Conservation (phyloP, 2,113 vertebrate species). For the Psittacara wagleri region DNA sequence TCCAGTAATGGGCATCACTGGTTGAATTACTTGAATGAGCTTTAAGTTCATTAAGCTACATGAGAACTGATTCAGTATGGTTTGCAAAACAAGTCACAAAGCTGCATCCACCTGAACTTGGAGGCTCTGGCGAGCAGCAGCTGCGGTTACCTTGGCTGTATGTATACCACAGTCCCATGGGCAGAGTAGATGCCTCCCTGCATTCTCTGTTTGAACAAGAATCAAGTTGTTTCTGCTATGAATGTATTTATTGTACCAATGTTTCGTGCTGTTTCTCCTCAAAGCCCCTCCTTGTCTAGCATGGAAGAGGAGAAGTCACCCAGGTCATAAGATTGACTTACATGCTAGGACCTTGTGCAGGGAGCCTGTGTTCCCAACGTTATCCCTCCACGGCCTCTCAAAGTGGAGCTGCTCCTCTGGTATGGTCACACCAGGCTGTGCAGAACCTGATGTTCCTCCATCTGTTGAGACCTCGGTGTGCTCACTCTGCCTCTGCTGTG, state of each 20-base stretch:
- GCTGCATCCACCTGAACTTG: not conserved
- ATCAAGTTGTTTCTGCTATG: conserved; percentile 73
- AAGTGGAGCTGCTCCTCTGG: not conserved
- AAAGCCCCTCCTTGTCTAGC: not conserved
- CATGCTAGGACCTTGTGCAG: not conserved
- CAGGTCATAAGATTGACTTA: not conserved
- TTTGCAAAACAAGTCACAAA: not conserved
- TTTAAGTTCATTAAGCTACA: not conserved
- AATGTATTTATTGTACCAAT: not conserved
- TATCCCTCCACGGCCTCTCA: not conserved
- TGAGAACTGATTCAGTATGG: not conserved
- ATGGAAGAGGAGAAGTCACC: not conserved
- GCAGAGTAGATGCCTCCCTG: not conserved
- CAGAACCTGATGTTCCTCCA: fast-evolving
- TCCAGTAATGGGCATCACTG: not conserved
- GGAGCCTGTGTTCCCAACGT: not conserved
- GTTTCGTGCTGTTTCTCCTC: not conserved
- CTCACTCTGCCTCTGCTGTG: not conserved
- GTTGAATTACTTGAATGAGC: not conserved
- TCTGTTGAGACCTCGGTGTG: fast-evolving
- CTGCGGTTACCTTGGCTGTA: not conserved
- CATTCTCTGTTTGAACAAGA: conserved; percentile 70
- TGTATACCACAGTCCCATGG: not conserved
- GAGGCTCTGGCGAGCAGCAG: not conserved
- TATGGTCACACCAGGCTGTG: not conserved